Evolutionary conservation across 2,797 vertebrate genomes (phyloP).

Genomic region (Mus minutoides): DNA sequence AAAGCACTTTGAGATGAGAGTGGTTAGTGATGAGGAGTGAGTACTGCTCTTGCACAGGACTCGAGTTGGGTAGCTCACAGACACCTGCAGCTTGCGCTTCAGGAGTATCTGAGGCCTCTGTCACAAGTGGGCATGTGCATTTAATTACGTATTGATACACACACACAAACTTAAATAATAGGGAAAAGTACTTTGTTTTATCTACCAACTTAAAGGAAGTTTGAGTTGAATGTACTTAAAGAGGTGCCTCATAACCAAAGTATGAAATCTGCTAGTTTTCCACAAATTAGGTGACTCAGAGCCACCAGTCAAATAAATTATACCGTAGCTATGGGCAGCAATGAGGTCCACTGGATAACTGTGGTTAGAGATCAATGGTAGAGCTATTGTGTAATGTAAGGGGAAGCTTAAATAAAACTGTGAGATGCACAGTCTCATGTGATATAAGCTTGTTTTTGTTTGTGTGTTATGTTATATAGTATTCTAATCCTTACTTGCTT

Average conservation of each 20-base stretch:
- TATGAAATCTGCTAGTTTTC: neutral
- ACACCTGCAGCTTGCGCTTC: too few relatives aligned
- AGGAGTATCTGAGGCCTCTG: too few relatives aligned
- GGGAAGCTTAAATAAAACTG: neutral
- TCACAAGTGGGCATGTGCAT: too few relatives aligned
- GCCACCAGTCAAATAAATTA: neutral
- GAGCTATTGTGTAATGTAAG: neutral
- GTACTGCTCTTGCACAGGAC: too few relatives aligned
- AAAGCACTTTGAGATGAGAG: too few relatives aligned
- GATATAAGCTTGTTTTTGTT: neutral
- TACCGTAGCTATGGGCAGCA: too few relatives aligned
- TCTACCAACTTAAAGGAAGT: neutral
- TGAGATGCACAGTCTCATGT: neutral
- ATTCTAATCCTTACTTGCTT: neutral
- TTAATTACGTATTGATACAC: too few relatives aligned
- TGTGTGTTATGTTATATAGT: too few relatives aligned
- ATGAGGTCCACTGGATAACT: neutral
- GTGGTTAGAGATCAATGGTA: neutral
- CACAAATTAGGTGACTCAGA: neutral
- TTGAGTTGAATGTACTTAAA: neutral
- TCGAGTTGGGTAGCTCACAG: too few relatives aligned
- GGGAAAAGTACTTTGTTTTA: neutral
- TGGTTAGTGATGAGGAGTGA: too few relatives aligned
- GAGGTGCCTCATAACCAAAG: neutral
- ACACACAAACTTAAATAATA: neutral